Base-by-base conservation (phyloP, 2,888 invertebrate genomes). In the Melanargia galathea region DNA sequence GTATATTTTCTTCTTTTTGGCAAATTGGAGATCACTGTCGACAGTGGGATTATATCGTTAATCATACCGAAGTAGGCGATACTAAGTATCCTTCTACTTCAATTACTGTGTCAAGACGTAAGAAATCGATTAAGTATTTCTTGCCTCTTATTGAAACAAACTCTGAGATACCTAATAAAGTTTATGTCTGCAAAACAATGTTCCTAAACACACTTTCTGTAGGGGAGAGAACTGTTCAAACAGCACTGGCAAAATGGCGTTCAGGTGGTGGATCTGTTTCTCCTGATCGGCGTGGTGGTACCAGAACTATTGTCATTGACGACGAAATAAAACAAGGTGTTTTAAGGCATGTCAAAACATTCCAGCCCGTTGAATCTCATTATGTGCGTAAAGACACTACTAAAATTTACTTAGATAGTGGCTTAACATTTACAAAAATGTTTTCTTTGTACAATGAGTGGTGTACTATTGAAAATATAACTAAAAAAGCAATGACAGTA, bases 391-490 rank as follows among this genome's bases (percentile, higher is more conserved):
- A 60, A 43, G 38, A 52, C n/a, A 24, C 52, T 26, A 52, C 40
- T 11, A 60, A 60, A 60, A 7, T 60, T 16, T 52, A 45, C 26
- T 13, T 60, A 40, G 40, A 49, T n/a, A 38, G 51, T 18, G 59
- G 26, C 20, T 51, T 60, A 6, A 49, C 51, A 26, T 60, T 60
- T 43, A 51, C 60, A 30, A 60, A 60, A 38, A 60, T 60, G 60
- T 60, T 60, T 60, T 33, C 60, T 24, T 38, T 60, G 18, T 60
- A 60, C 20, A 60, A 52, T 60, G 60, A 60, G 43, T 60, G 60
- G 60, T 60, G 60, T 30, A 30, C 38, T 18, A 18, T n/a, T 51
- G 45, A 60, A 60, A 60, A 60, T 43, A 60, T 60, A 30, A 60
- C 30, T 22, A 51, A 52, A 30, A 60, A 60, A 51, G 51, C 43